phyloP scores from a whole-genome alignment of 92 coral and sea anemone species.

The Metridium senile region DNA sequence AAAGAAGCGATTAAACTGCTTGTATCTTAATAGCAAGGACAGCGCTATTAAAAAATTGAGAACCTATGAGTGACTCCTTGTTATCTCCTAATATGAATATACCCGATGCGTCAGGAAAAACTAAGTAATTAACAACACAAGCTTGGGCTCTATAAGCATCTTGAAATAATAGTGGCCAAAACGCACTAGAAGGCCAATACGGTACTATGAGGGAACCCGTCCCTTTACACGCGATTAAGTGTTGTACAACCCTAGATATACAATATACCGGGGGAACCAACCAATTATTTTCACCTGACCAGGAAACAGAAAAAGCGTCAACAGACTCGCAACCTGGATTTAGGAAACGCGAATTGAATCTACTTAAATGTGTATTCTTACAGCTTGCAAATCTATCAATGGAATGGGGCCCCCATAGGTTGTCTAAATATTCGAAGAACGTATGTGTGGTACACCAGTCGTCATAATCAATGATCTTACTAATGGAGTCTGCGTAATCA shows the following conservation, averaged over 20 bases:
- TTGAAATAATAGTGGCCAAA: not conserved
- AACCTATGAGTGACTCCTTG: not conserved
- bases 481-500: constrained; percentile 20
- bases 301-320: constrained; percentile 32
- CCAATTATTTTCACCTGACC: constrained; percentile 51
- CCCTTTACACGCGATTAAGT: constrained; percentile 20
- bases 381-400: constrained; percentile 25
- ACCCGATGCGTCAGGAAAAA: not conserved
- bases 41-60: too few relatives aligned
- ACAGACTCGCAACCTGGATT: constrained; percentile 35
- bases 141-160: not conserved
- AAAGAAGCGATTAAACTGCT: too few relatives aligned
- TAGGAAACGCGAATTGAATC: constrained; percentile 27
- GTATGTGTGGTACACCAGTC: constrained; percentile 37
- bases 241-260: constrained; percentile 16
- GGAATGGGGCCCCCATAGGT: constrained; percentile 36
- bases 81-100: not conserved
- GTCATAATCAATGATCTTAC: constrained; percentile 26
- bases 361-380: constrained; percentile 14
- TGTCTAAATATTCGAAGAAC: constrained; percentile 6
- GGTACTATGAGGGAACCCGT: constrained; percentile 45
- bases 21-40: too few relatives aligned
- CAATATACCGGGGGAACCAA: constrained; percentile 30
- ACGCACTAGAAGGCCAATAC: constrained; percentile 47
- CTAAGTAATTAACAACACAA: not conserved